Evolutionary conservation across 1,140 invertebrate species (phyloP).

Genomic region (Lordiphosa mommai): DNA sequence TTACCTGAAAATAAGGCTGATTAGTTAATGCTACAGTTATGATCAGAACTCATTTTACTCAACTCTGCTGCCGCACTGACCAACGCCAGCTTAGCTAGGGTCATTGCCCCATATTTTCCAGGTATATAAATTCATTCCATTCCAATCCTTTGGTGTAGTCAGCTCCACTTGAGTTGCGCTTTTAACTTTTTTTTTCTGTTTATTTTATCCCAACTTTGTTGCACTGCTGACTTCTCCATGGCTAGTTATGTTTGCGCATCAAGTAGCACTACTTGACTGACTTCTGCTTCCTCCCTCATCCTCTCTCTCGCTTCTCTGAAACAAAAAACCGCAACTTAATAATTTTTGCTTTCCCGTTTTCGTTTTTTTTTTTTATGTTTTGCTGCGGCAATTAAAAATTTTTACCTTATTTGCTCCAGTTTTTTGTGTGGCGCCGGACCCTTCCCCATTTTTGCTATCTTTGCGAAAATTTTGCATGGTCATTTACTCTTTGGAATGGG

Average conservation of each 20-base stretch:
- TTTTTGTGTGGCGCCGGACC: constrained; percentile 18
- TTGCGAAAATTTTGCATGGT: constrained; percentile 64
- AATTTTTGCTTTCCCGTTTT: constrained; percentile 57
- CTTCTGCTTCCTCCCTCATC: constrained; percentile 1
- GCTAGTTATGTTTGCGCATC: constrained; percentile 18
- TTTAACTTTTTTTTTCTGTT: constrained; percentile 7
- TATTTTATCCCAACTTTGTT: constrained; percentile 27
- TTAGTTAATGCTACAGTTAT: too few relatives aligned
- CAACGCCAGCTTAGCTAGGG: not conserved
- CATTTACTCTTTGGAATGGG: constrained; percentile 39
- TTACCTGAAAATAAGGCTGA: too few relatives aligned
- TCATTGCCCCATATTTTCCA: constrained; percentile 30
- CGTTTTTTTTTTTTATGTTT: constrained; percentile 26
- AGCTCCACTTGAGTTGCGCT: constrained; percentile 41
- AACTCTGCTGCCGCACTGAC: too few relatives aligned
- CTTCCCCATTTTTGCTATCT: constrained; percentile 9
- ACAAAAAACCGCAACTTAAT: constrained; percentile 61
- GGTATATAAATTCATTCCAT: too few relatives aligned
- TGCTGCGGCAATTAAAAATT: constrained; percentile 73
- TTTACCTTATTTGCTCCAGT: constrained; percentile 75
- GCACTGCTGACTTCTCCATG: constrained; percentile 11
- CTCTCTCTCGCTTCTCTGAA: not conserved
- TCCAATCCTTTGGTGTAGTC: constrained; percentile 1
- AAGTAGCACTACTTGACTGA: constrained; percentile 15
- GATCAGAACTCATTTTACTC: too few relatives aligned